These are phyloP conservation scores for Euura lappo DNA, from an alignment of 1,140 invertebrate genomes.

Conservation along the genomic window DNA sequence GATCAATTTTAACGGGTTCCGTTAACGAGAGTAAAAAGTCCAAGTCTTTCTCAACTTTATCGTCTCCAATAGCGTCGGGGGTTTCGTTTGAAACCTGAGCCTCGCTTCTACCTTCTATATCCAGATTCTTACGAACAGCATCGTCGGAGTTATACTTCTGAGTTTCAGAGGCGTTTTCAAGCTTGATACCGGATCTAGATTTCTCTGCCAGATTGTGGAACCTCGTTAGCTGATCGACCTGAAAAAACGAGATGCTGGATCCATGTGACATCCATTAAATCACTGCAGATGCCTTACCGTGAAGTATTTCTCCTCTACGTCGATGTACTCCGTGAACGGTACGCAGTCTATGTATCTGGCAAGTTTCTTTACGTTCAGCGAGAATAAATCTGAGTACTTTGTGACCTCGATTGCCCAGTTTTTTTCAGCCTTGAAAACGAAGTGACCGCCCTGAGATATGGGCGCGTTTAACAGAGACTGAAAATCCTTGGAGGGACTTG, in stretches of 20 bases:
- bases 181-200: conserved; percentile 27
- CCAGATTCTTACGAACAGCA: background rate
- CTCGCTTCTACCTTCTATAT: conserved; percentile 8
- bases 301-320: conserved; percentile 37
- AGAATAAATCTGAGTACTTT: conserved; percentile 39
- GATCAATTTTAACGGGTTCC: conserved; percentile 33
- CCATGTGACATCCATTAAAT: background rate
- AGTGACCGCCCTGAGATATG: conserved; percentile 32
- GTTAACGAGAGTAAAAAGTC: conserved; percentile 47
- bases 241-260: conserved; percentile 14
- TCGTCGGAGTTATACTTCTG: background rate
- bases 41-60: conserved; percentile 36
- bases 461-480: conserved; percentile 30
- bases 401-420: conserved; percentile 35
- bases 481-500: conserved; percentile 25
- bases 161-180: conserved; percentile 9
- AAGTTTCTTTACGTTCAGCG: conserved; percentile 36
- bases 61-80: background rate
- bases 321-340: conserved; percentile 37
- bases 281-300: conserved; percentile 33
- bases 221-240: conserved; percentile 41
- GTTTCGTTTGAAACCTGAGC: background rate
- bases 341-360: conserved; percentile 38
- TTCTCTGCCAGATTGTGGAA: conserved; percentile 37
- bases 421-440: conserved; percentile 40